Base-by-base conservation (phyloP, 1,140 invertebrate genomes). In the Aplysia californica region DNA sequence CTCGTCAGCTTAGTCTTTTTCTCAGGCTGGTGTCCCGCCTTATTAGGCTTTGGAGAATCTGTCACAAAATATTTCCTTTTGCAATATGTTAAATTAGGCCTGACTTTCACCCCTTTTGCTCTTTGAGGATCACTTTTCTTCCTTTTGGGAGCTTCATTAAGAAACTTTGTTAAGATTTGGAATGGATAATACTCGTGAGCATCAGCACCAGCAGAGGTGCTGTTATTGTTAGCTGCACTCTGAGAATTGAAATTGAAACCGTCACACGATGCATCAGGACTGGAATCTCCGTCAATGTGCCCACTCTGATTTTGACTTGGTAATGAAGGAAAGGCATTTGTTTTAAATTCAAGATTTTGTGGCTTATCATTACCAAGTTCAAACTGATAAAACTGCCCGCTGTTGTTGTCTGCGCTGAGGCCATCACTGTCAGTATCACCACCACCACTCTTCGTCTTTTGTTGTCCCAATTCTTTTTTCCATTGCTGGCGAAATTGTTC, bases 401-500 rank as follows among this genome's bases (percentile, higher is more conserved):
- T 15, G 44, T 50, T 50, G 10, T 10, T 50, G 44, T 50, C 10
- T 50, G 44, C 10, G 44, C n/a, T 10, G 10, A 50, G n/a, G n/a
- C n/a, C 10, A n/a, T 50, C 44, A 61, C 6, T 61, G 15, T 6
- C 58, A 61, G 26, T n/a, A 26, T 26, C 18, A 26, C 26, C 26
- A 18, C 10, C 6, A 18, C 26, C 58, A 61, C 58, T 61, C 15
- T 18, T 61, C 15, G 18, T 10, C 58, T n/a, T n/a, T 50, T 50
- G 6, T 20, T 71, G 68, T 21, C 58, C 44, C 23, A 71, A 10
- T n/a, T 71, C 68, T 36, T 58, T 71, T 36, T 71, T 71, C 68
- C 68, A 71, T 23, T 71, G 44, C 23, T 71, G 38, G 1, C 68
- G 68, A 71, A 71, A 71, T 56, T 33, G 39, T 1, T 71, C 68